phyloP scores from a whole-genome alignment of 2,797 vertebrate genomes.

The Botia almorhae region DNA sequence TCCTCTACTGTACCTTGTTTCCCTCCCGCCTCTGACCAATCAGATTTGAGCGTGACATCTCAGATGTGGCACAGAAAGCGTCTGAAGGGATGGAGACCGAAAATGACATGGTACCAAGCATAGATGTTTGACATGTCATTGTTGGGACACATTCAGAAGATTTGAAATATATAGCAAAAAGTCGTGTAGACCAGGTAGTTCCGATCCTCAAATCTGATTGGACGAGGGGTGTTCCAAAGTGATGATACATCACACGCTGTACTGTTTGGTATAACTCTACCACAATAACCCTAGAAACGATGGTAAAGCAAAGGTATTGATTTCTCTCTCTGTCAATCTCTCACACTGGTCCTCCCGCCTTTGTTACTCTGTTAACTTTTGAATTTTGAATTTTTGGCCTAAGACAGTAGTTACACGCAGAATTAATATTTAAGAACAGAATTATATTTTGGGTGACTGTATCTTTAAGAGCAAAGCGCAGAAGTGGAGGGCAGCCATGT shows the following conservation, averaged over 20 bases:
- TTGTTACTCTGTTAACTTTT: not conserved
- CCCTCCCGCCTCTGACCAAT: not conserved
- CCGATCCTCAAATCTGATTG: not conserved
- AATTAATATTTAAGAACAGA: too few relatives aligned
- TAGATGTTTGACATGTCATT: not conserved
- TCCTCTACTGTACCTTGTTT: not conserved
- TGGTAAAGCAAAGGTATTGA: not conserved
- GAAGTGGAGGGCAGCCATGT: conserved; percentile 30
- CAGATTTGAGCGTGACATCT: not conserved
- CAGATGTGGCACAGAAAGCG: conserved; percentile 7
- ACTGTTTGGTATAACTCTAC: not conserved
- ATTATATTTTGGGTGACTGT: not conserved
- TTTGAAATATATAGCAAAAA: not conserved
- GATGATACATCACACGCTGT: not conserved
- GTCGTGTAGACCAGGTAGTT: not conserved
- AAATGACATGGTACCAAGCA: not conserved
- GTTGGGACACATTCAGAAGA: not conserved
- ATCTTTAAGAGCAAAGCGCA: not conserved
- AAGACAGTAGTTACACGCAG: not conserved
- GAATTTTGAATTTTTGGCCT: not conserved
- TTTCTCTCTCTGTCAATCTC: not conserved
- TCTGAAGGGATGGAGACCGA: conserved; percentile 4
- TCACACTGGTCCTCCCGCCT: not conserved
- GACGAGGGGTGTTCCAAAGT: not conserved
- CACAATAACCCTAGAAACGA: too few relatives aligned